Evolutionary conservation across 2,888 invertebrate genomes (phyloP), one percentile per base, ranked within the genome.

Genomic region (Athalia cordata): DNA sequence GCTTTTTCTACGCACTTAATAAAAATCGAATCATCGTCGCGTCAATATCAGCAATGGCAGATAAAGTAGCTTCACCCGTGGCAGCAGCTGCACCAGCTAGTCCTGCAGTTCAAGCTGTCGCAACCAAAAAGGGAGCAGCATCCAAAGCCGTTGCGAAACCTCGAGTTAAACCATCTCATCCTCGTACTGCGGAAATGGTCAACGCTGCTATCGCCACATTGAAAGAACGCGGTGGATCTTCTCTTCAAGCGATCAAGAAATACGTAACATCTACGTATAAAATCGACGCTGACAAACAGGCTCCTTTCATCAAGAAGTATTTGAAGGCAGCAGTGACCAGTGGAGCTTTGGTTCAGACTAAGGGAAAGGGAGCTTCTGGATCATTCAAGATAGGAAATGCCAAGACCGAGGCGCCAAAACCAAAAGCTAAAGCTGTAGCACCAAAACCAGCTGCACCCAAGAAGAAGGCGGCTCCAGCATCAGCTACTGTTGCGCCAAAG

Each of bases 191-290:
- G 9, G 85, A 87, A 29, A 91, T 91, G 90, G 90, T 91, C n/a
- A 85, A 83, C 62, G 83, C 83, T 0, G 90, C 91, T 43, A 84
- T 86, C 76, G 67, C 78, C 11, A 77, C 76, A n/a, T 70, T 85
- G 78, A 81, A 86, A 57, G 83, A 86, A 79, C 82, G 89, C 0
- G 86, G 86, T 45, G 91, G 91, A 15, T 90, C 90, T 0, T 90
- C 90, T 7, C 83, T 90, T 4, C 86, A 87, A 64, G 92, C 92
- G 13, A 93, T 93, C 86, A 93, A 93, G 87, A 93, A 93, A 85
- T 93, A 92, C 86, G 91, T 94, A 78, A 87, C 91, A 11, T 90
- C 91, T 65, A 92, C 91, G 81, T 93, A 93, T 91, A 92, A 92
- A 80, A 90, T 92, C 5, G 93, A 93, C 85, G 89, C 91, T 1